Percentiles rank a stretch among this genome's conserved stretches.
These are phyloP conservation scores for Allobates femoralis DNA, from an alignment of 2,797 vertebrate species.

Conservation along the genomic window DNA sequence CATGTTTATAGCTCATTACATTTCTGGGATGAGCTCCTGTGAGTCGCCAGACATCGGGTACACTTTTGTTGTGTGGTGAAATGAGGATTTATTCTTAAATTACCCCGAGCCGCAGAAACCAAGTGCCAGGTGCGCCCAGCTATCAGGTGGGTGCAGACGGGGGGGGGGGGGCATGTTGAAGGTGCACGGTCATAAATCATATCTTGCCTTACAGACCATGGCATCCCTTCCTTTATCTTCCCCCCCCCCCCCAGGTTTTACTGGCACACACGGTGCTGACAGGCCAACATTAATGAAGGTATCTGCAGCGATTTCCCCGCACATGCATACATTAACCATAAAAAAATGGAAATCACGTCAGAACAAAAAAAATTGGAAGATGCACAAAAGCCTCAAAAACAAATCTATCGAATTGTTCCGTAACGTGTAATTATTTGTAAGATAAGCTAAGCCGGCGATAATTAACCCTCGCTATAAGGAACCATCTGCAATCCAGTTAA, in stretches of 20 bases:
- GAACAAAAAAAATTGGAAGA: slow-evolving; percentile 15
- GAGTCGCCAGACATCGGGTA: too few species aligned
- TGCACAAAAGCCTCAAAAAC: not conserved
- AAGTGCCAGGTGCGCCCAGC: not conserved
- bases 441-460: slow-evolving; percentile 71
- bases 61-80: not conserved
- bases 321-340: slow-evolving; percentile 47
- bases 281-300: slow-evolving; percentile 49
- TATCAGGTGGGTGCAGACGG: not conserved
- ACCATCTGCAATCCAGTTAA: slow-evolving; percentile 70
- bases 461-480: slow-evolving; percentile 71
- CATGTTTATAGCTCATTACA: not conserved
- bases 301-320: not conserved
- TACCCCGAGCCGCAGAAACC: not conserved
- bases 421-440: slow-evolving; percentile 64
- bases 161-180: not conserved
- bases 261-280: slow-evolving; percentile 39
- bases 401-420: slow-evolving; percentile 31
- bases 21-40: not conserved
- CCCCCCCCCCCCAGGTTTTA: slow-evolving; percentile 41
- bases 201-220: slow-evolving; percentile 26
- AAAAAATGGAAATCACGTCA: not conserved
- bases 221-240: slow-evolving; percentile 2
- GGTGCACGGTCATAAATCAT: slow-evolving; percentile 29
- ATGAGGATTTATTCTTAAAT: too few species aligned